Conservation (phyloP, 2,888 invertebrate genomes). For the Callyntrura sp. region DNA sequence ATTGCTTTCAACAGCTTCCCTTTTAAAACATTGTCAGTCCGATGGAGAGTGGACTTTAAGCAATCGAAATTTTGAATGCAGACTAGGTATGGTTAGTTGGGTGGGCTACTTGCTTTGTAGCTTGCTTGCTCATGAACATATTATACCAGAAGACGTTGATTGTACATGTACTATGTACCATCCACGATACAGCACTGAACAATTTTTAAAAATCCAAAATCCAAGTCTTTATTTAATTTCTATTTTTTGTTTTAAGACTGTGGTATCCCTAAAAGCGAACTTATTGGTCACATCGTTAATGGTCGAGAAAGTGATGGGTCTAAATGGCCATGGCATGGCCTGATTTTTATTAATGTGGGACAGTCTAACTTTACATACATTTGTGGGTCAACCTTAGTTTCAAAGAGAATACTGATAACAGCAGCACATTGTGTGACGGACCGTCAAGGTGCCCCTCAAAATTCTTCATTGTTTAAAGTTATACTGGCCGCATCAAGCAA, state of each 20-base stretch:
- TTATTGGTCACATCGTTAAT: conserved; percentile 78
- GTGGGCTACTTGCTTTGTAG: too few species aligned
- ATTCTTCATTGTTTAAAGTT: conserved; percentile 57
- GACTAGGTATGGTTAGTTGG: conserved; percentile 70
- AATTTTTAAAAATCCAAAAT: too few species aligned
- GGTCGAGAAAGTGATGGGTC: conserved; percentile 72
- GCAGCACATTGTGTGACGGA: conserved; percentile 79
- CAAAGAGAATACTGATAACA: conserved; percentile 71
- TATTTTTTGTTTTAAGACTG: conserved; percentile 8
- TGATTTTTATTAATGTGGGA: conserved; percentile 67
- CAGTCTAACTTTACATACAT: conserved; percentile 68
- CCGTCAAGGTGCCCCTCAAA: conserved; percentile 60
- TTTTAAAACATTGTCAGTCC: conserved; percentile 73
- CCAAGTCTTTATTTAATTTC: neutral
- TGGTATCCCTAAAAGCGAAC: conserved; percentile 74
- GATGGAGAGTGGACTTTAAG: conserved; percentile 78
- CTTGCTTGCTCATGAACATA: too few species aligned
- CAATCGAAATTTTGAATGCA: conserved; percentile 76
- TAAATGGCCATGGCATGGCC: conserved; percentile 80
- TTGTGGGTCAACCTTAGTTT: conserved; percentile 78
- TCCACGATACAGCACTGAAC: too few species aligned
- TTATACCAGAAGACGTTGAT: too few species aligned
- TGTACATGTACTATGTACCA: too few species aligned
- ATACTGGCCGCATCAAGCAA: conserved; percentile 74
- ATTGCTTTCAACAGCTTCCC: conserved; percentile 63